Evolutionary conservation across 2,113 vertebrate genomes (phyloP), one percentile per base, ranked within the genome.

Genomic region (Meles meles): DNA sequence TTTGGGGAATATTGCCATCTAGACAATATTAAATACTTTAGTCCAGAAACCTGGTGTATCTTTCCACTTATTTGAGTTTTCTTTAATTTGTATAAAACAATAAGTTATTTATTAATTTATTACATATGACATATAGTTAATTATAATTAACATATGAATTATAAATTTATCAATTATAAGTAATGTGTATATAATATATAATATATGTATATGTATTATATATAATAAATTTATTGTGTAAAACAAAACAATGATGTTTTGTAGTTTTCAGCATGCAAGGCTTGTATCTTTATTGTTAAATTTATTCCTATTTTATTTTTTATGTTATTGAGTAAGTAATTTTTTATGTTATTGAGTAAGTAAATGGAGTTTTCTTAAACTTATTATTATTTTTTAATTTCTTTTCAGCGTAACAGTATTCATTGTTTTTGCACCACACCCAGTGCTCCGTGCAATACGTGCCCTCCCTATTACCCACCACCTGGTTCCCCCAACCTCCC

Each of bases 371-470:
- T 74, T 9, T 93, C 72, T 95, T 87, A 42, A 59, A 49, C 74
- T 92, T 88, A 88, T 59, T 90, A 67, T 92, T 88, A 88, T 59
- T 90, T 94, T 85, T 86, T 15, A 49, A 37, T 86, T 76, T n/a
- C n/a, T n/a, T n/a, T n/a, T n/a, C n/a, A n/a, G n/a, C n/a, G n/a
- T n/a, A n/a, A n/a, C n/a, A n/a, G n/a, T n/a, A n/a, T n/a, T n/a
- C n/a, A n/a, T n/a, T n/a, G n/a, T n/a, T n/a, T n/a, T n/a, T n/a
- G n/a, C n/a, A n/a, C n/a, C n/a, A n/a, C n/a, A n/a, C n/a, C n/a
- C n/a, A n/a, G n/a, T n/a, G n/a, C n/a, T n/a, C n/a, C n/a, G n/a
- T n/a, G n/a, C n/a, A n/a, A n/a, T n/a, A n/a, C n/a, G n/a, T n/a
- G n/a, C n/a, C n/a, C n/a, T n/a, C n/a, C n/a, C n/a, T n/a, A n/a